Conservation (phyloP, 2,888 invertebrate species). For the Pomacea canaliculata region DNA sequence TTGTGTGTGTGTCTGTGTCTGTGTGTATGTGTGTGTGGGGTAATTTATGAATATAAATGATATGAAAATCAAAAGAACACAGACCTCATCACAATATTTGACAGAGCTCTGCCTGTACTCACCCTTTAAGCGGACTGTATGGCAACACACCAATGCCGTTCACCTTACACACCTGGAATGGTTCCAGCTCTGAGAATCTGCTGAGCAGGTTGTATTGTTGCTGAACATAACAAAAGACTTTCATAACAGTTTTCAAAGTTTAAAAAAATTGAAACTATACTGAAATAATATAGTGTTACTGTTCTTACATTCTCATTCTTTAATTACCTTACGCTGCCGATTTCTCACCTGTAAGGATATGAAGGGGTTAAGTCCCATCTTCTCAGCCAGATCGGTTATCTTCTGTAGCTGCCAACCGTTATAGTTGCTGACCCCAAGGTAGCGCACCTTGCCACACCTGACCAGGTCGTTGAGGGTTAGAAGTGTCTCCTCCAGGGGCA, state of each 20-base stretch:
- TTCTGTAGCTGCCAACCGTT: slow-evolving; percentile 36
- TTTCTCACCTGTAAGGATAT: slow-evolving; percentile 34
- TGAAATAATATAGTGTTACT: no score
- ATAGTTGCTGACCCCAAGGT: slow-evolving; percentile 60
- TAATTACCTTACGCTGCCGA: no score
- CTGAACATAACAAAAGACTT: slow-evolving; percentile 33
- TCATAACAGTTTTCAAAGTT: no score
- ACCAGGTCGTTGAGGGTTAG: slow-evolving; percentile 61
- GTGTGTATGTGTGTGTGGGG: no score
- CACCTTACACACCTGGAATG: slow-evolving; percentile 56
- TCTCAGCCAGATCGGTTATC: no score
- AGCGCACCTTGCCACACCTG: slow-evolving; percentile 61
- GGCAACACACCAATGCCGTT: slow-evolving; percentile 62
- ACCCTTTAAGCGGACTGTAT: slow-evolving; percentile 64
- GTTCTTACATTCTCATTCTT: no score
- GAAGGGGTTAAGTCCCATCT: slow-evolving; percentile 24
- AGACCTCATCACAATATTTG: background rate
- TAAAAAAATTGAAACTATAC: no score
- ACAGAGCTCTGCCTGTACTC: background rate
- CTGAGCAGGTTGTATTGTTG: slow-evolving; percentile 63
- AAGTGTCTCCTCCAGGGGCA: slow-evolving; percentile 62
- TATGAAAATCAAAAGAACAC: no score
- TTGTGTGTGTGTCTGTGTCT: no score
- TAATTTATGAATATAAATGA: no score
- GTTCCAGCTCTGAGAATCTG: slow-evolving; percentile 59